These are phyloP conservation scores for Sylvicola cinctus DNA, from an alignment of 2,888 invertebrate genomes.

Conservation along the genomic window DNA sequence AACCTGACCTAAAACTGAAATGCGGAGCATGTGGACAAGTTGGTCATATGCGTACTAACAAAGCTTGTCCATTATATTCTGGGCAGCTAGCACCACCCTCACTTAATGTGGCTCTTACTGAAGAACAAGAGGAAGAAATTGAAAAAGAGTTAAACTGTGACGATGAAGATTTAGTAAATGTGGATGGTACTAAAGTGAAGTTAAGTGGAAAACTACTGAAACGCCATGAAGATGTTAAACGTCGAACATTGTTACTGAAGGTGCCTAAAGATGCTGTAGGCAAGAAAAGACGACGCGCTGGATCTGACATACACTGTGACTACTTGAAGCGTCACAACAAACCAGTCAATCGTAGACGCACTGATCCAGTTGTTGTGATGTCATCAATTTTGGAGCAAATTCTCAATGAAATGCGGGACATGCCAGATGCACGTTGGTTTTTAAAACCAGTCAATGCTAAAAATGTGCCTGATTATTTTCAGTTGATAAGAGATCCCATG, in stretches of 20 bases:
- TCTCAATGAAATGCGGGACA: conserved; percentile 73
- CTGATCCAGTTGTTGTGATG: conserved; percentile 90
- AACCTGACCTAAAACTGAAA: conserved; percentile 76
- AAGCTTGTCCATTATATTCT: conserved; percentile 89
- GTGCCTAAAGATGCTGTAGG: conserved; percentile 53
- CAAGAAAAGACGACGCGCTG: conserved; percentile 43
- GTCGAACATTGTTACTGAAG: conserved; percentile 53
- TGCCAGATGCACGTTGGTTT: conserved; percentile 86
- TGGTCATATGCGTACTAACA: conserved; percentile 59
- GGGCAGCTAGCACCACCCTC: conserved; percentile 35
- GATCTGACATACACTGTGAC: conserved; percentile 57
- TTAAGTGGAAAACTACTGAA: conserved; percentile 73
- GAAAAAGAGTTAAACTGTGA: conserved; percentile 55
- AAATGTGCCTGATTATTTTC: conserved; percentile 87
- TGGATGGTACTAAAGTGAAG: conserved; percentile 87
- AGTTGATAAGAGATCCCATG: conserved; percentile 84
- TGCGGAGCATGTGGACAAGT: conserved; percentile 88
- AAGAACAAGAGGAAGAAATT: conserved; percentile 69
- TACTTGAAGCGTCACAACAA: conserved; percentile 66
- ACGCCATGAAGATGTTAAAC: conserved; percentile 72
- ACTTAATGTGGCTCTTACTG: conserved; percentile 49
- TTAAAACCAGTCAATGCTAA: conserved; percentile 87
- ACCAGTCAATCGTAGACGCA: conserved; percentile 75
- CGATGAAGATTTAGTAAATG: conserved; percentile 73
- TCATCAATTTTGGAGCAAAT: conserved; percentile 82